A percentile compares a stretch with the other conserved stretches of the same genome.
Evolutionary conservation across 2,888 invertebrate genomes (phyloP).

Genomic region (Eristalis arbustorum): DNA sequence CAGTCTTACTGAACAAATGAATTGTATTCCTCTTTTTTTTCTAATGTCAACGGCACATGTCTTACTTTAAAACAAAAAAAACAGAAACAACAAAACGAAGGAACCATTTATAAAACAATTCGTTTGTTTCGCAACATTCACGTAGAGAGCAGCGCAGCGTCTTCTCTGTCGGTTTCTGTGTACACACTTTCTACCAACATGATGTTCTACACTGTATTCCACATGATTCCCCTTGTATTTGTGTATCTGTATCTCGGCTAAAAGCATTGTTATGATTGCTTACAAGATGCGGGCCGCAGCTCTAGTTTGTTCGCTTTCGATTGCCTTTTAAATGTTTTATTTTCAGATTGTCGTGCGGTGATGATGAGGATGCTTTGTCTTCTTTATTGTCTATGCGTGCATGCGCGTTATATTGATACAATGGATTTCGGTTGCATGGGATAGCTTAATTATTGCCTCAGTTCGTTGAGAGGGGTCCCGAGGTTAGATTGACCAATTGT

Average conservation of each 20-base stretch:
- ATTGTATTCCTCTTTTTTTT: background rate
- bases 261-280: conserved; percentile 38
- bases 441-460: background rate
- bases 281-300: conserved; percentile 33
- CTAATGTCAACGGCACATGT: conserved; percentile 26
- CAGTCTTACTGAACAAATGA: background rate
- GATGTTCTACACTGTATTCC: background rate
- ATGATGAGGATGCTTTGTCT: background rate
- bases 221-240: background rate
- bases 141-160: background rate
- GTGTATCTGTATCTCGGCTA: background rate
- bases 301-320: conserved; percentile 10
- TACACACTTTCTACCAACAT: too few species aligned
- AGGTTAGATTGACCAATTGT: too few species aligned
- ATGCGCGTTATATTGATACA: conserved; percentile 21
- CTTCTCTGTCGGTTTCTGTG: too few species aligned
- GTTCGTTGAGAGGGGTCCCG: too few species aligned
- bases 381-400: conserved; percentile 24
- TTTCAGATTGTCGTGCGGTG: conserved; percentile 29
- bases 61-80: background rate
- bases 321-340: conserved; percentile 41
- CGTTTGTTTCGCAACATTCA: conserved; percentile 48
- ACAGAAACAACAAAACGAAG: conserved; percentile 11
- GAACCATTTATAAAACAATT: conserved; percentile 36
- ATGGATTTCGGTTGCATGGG: background rate